phyloP scores from a whole-genome alignment of 2,113 vertebrate species.

The Anolis carolinensis region DNA sequence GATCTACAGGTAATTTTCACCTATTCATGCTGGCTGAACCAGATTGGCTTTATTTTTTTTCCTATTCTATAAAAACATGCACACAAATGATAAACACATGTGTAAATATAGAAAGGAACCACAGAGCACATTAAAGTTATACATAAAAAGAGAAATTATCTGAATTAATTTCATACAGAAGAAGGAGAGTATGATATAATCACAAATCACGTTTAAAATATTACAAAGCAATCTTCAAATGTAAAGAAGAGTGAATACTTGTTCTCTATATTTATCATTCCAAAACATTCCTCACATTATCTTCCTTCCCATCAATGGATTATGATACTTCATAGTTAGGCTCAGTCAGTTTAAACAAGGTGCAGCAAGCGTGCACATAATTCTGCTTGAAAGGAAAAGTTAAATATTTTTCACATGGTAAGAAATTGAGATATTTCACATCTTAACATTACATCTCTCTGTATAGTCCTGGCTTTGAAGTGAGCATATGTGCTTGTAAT shows the following conservation, averaged over 20 bases:
- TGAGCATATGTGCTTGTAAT: background rate
- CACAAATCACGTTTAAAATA: background rate
- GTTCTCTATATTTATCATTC: background rate
- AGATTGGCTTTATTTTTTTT: background rate
- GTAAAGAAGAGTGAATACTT: background rate
- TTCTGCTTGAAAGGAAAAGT: background rate
- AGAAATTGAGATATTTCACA: background rate
- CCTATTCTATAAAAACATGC: too few relatives aligned
- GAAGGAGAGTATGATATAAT: background rate
- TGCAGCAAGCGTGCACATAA: background rate
- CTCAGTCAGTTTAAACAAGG: background rate
- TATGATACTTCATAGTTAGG: background rate
- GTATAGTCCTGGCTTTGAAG: background rate
- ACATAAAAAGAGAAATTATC: background rate
- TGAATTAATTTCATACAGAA: too few relatives aligned
- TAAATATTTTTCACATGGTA: background rate
- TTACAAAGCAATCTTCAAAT: background rate
- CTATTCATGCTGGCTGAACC: background rate
- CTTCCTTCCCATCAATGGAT: background rate
- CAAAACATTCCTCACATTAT: background rate
- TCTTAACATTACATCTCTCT: background rate
- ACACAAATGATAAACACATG: background rate
- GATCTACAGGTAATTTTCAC: background rate
- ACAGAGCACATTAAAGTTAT: background rate
- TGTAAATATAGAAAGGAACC: background rate